Conservation (phyloP, 1,140 invertebrate species). For the Drosophila leontia region DNA sequence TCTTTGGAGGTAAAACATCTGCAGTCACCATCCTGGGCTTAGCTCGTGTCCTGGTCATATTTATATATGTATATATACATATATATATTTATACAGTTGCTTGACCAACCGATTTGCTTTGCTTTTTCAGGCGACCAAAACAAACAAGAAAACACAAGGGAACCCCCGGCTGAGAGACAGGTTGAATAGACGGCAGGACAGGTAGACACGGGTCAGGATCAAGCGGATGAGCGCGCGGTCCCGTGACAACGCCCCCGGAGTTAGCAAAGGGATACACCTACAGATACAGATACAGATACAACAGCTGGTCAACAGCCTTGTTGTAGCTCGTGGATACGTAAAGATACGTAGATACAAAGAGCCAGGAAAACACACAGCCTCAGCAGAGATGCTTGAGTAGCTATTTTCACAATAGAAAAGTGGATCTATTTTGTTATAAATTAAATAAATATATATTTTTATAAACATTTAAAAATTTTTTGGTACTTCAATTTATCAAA, state of each 20-base stretch:
- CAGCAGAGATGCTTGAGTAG: slow-evolving; percentile 10
- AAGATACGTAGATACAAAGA: background rate
- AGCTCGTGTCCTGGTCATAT: slow-evolving; percentile 20
- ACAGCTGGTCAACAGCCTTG: slow-evolving; percentile 36
- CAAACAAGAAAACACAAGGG: slow-evolving; percentile 26
- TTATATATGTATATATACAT: background rate
- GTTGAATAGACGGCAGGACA: slow-evolving; percentile 22
- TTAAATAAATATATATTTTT: background rate
- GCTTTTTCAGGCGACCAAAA: slow-evolving; percentile 53
- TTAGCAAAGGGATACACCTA: slow-evolving; percentile 7
- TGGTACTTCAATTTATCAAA: background rate
- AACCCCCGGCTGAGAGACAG: slow-evolving; percentile 15
- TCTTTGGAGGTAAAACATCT: slow-evolving; percentile 11
- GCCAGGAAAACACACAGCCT: background rate
- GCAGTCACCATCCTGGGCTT: slow-evolving; percentile 3
- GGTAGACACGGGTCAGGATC: slow-evolving; percentile 37
- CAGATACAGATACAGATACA: slow-evolving; percentile 19
- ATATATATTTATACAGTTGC: slow-evolving; percentile 45
- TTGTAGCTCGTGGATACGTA: slow-evolving; percentile 47
- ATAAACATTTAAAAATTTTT: no score
- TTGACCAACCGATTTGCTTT: slow-evolving; percentile 70
- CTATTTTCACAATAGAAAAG: background rate
- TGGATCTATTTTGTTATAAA: background rate
- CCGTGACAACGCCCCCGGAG: slow-evolving; percentile 21
- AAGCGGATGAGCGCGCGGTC: slow-evolving; percentile 18